phyloP scores from a whole-genome alignment of 2,113 vertebrate genomes.

The Ceratotherium simum region DNA sequence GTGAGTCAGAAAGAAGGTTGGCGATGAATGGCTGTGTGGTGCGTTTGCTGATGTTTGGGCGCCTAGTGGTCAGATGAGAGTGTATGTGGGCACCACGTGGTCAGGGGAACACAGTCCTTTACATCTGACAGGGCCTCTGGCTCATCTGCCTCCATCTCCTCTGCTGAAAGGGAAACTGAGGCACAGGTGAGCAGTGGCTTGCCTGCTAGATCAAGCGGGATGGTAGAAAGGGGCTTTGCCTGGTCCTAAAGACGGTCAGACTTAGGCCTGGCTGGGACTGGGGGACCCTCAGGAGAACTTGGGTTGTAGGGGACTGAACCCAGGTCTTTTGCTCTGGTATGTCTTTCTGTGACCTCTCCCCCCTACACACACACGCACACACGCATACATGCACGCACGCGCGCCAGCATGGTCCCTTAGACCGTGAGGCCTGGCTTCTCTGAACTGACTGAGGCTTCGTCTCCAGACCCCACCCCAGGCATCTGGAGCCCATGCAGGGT shows the following conservation, averaged over 20 bases:
- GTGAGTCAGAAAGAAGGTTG: not conserved
- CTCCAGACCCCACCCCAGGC: not conserved
- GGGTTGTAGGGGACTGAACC: not conserved
- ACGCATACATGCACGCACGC: no score
- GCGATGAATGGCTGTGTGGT: not conserved
- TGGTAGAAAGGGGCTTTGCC: not conserved
- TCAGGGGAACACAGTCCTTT: not conserved
- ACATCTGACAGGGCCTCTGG: not conserved
- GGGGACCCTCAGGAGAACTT: not conserved
- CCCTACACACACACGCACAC: not conserved
- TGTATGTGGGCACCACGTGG: not conserved
- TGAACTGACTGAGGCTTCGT: not conserved
- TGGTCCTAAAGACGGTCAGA: not conserved
- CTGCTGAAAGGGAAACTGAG: slow-evolving; percentile 16
- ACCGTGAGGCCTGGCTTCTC: not conserved
- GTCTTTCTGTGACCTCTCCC: not conserved
- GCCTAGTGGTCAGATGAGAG: accelerated
- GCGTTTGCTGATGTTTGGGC: not conserved
- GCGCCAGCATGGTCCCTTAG: not conserved
- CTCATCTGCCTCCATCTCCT: not conserved
- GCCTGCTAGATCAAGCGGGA: not conserved
- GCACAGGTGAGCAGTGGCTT: not conserved
- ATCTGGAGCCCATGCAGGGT: not conserved
- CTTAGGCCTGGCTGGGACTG: not conserved
- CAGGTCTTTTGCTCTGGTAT: not conserved